Base-by-base conservation (phyloP, 2,888 invertebrate genomes). In the Mythimna vitellina region DNA sequence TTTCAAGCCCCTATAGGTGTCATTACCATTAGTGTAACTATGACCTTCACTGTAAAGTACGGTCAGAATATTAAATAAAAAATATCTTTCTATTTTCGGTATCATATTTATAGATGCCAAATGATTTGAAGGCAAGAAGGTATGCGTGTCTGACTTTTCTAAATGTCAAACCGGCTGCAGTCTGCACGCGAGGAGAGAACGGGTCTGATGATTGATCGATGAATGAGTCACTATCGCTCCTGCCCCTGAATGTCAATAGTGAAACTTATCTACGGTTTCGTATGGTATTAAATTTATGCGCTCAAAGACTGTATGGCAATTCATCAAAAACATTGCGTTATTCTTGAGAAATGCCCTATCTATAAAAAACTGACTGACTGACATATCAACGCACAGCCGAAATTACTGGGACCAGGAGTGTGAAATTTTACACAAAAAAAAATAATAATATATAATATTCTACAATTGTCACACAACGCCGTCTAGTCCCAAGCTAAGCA, bases 11-110 rank as follows among this genome's bases (percentile, higher is more conserved):
- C 49, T 53, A n/a, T 61, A 42, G n/a, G 56, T 53, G 60, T 74
- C 78, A 83, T 74, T 83, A 80, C 3, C 77, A 76, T 61, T 83
- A 84, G 72, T 71, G 65, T 70, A 46, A 60, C 35, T 46, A 4
- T 35, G 74, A 62, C 84, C 86, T 84, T 86, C 81, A 60, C 51
- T 32, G 14, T 46, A 9, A 25, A 49, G 77, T 65, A 85, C 67
- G 49, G 86, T 67, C 53, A 46, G 75, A 65, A 73, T 64, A 70
- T 75, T 20, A 64, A 78, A 62, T 51, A 58, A 20, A 6, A 6
- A 49, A 70, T 58, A 58, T 60, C 9, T 49, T 64, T 69, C 68
- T 66, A 76, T 69, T 68, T 68, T 56, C 51, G 20, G 17, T 9
- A 8, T 29, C 2, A 42, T 80, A 80, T 75, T 76, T 51, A 65